These are phyloP conservation scores for Crepidodera aurea DNA, from an alignment of 2,888 invertebrate genomes.

Conservation along the genomic window DNA sequence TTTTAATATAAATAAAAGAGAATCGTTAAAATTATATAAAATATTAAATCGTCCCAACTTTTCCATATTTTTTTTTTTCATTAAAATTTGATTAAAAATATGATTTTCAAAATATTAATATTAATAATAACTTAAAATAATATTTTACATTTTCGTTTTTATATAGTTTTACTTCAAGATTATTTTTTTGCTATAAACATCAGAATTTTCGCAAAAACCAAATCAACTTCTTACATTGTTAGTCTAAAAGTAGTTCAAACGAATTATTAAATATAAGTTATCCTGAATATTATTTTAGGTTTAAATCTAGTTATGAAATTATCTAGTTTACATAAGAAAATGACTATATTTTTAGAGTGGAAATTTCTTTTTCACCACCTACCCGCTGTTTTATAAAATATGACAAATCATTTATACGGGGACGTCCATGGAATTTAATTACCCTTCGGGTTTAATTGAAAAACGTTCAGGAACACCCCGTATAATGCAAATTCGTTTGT, in stretches of 20 bases:
- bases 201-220: neutral
- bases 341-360: slow-evolving; percentile 15
- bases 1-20: no score
- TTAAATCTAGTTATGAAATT: neutral
- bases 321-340: slow-evolving; percentile 10
- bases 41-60: no score
- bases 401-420: slow-evolving; percentile 6
- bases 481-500: slow-evolving; percentile 3
- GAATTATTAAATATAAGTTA: slow-evolving; percentile 12
- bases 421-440: no score
- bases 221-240: neutral
- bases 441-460: no score
- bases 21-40: no score
- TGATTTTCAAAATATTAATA: no score
- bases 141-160: no score
- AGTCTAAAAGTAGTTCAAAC: slow-evolving; percentile 9
- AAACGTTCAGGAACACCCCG: no score
- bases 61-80: no score
- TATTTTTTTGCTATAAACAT: neutral
- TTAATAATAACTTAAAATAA: no score
- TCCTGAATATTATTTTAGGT: slow-evolving; percentile 14
- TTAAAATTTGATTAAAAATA: no score
- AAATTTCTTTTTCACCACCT: slow-evolving; percentile 9
- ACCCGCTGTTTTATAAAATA: slow-evolving; percentile 8
- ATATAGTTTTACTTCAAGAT: no score